These are phyloP conservation scores for Ictalurus punctatus DNA, from an alignment of 2,113 vertebrate species.

Conservation along the genomic window DNA sequence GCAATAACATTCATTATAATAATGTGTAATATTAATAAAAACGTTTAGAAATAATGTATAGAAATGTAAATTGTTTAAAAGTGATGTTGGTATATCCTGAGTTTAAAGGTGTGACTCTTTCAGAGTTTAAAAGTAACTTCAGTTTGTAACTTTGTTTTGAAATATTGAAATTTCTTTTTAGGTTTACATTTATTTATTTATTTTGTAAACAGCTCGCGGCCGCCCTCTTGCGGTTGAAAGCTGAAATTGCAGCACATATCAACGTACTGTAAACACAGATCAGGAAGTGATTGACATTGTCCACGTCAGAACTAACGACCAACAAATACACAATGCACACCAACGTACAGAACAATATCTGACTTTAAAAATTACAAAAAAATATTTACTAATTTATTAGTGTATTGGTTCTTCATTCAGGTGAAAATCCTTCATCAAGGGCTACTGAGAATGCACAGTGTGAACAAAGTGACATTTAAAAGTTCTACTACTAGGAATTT, in stretches of 20 bases:
- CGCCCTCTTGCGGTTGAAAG: constrained; percentile 7
- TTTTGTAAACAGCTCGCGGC: not conserved
- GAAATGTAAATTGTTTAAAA: not conserved
- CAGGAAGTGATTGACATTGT: not conserved
- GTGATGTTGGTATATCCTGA: not conserved
- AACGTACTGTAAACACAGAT: not conserved
- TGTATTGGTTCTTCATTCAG: not conserved
- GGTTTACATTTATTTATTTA: no score
- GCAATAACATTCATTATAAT: not conserved
- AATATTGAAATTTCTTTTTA: not conserved
- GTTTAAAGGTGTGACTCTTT: not conserved
- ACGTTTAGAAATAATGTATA: not conserved
- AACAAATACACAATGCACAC: not conserved
- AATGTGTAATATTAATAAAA: not conserved
- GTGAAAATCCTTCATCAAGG: not conserved
- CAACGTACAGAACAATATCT: not conserved
- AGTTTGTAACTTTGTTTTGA: not conserved
- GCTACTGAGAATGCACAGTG: not conserved
- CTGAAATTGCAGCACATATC: not conserved
- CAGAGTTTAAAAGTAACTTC: not conserved
- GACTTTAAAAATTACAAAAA: not conserved
- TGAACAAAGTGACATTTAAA: not conserved
- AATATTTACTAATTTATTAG: not conserved
- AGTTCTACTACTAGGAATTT: not conserved
- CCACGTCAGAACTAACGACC: not conserved